Evolutionary conservation across 2,888 invertebrate genomes (phyloP).

Genomic region (Morpho achilles): DNA sequence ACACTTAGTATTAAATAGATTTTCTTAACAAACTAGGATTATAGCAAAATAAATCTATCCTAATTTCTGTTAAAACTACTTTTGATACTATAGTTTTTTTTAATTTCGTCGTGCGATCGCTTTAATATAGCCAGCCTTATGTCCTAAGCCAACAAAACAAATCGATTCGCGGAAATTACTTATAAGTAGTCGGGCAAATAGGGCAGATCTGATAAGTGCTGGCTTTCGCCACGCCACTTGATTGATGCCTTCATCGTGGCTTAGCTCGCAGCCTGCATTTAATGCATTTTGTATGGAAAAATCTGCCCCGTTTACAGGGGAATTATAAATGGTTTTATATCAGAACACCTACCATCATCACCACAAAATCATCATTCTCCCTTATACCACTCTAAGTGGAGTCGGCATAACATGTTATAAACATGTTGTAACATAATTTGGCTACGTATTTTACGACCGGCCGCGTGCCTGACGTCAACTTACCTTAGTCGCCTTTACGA

Average conservation of each 20-base stretch:
- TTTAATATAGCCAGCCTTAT: constrained; percentile 1
- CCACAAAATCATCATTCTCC: too few relatives aligned
- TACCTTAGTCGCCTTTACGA: too few relatives aligned
- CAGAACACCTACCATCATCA: too few relatives aligned
- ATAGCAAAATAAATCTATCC: too few relatives aligned
- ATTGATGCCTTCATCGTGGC: constrained; percentile 69
- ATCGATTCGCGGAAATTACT: constrained; percentile 69
- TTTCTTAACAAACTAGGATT: too few relatives aligned
- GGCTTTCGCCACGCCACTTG: constrained; percentile 70
- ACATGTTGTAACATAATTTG: too few relatives aligned
- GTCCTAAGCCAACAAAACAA: constrained; percentile 40
- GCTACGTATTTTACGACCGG: too few relatives aligned
- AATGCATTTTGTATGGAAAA: constrained; percentile 5
- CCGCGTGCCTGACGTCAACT: too few relatives aligned
- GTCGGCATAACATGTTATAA: too few relatives aligned
- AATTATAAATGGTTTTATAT: background rate
- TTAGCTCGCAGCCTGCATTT: constrained; percentile 3
- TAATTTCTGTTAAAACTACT: too few relatives aligned
- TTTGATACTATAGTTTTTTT: background rate
- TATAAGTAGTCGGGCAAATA: constrained; percentile 68
- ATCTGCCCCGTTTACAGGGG: background rate
- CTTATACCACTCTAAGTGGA: too few relatives aligned
- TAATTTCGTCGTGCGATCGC: background rate
- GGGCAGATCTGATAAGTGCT: constrained; percentile 66
- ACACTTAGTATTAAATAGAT: too few relatives aligned